Conservation (phyloP, 1,140 invertebrate genomes). For the Drosophila pseudoobscura region DNA sequence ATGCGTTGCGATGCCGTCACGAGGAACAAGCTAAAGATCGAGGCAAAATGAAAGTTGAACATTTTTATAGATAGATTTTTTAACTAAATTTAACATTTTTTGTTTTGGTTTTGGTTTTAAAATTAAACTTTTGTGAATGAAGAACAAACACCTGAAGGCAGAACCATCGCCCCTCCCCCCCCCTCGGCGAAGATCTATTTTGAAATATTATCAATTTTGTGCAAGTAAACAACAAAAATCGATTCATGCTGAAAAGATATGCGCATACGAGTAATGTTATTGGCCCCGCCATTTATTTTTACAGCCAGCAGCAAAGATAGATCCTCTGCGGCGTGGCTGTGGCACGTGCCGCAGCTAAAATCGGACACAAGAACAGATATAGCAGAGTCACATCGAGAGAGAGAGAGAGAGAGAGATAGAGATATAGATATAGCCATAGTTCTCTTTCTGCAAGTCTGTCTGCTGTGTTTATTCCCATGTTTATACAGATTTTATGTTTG, state of each 20-base stretch:
- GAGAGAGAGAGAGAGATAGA: background rate
- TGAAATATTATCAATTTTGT: conserved; percentile 69
- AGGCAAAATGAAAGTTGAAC: conserved; percentile 7
- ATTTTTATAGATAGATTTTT: conserved; percentile 50
- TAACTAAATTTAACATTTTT: conserved; percentile 77
- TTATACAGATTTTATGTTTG: conserved; percentile 40
- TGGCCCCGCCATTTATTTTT: conserved; percentile 63
- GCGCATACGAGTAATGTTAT: conserved; percentile 27
- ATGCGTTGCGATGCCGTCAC: conserved; percentile 11
- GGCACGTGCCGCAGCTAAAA: conserved; percentile 73
- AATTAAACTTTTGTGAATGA: conserved; percentile 68
- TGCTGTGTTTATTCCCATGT: conserved; percentile 29
- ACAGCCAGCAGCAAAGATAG: conserved; percentile 29
- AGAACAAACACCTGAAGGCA: conserved; percentile 49
- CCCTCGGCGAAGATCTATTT: conserved; percentile 4
- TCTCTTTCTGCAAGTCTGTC: background rate
- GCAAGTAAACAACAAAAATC: conserved; percentile 61
- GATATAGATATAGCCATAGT: conserved; percentile 31
- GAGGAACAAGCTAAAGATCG: conserved; percentile 7
- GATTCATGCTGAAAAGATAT: conserved; percentile 39
- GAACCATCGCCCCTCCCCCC: conserved; percentile 11
- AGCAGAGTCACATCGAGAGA: conserved; percentile 4
- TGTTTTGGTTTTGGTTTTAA: conserved; percentile 79
- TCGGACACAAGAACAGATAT: conserved; percentile 22
- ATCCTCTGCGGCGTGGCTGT: conserved; percentile 25